These are phyloP conservation scores for Arion vulgaris DNA, from an alignment of 1,140 invertebrate genomes.

Conservation along the genomic window DNA sequence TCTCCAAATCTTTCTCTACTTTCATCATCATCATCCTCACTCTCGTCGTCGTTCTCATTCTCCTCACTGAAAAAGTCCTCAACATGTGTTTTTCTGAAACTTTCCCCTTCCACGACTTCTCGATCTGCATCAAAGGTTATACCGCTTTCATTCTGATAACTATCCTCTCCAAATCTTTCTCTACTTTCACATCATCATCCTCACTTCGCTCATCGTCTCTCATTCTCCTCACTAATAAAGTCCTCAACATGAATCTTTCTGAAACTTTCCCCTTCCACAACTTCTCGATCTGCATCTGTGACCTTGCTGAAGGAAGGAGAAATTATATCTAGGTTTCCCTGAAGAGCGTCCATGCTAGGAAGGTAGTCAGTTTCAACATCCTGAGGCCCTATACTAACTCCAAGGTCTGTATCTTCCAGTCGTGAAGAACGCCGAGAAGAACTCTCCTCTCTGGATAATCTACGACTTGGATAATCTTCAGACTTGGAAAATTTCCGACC, in stretches of 20 bases:
- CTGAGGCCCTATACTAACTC: slow-evolving; percentile 13
- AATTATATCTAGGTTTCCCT: slow-evolving; percentile 60
- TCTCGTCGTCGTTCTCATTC: not conserved
- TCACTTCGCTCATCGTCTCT: not conserved
- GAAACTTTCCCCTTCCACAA: slow-evolving; percentile 60
- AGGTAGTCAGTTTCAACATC: slow-evolving; percentile 67
- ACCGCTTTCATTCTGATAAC: not conserved
- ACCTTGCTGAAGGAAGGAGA: slow-evolving; percentile 38
- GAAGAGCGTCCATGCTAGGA: slow-evolving; percentile 60
- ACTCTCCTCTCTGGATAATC: slow-evolving; percentile 28
- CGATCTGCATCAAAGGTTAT: no score
- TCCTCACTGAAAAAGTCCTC: slow-evolving; percentile 32
- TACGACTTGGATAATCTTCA: slow-evolving; percentile 27
- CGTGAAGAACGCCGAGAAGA: slow-evolving; percentile 8
- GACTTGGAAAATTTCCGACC: slow-evolving; percentile 34
- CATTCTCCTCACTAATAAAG: not conserved
- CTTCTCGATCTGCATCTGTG: slow-evolving; percentile 54
- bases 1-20: not conserved
- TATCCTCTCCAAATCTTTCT: not conserved
- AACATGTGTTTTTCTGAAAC: slow-evolving; percentile 58
- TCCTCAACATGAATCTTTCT: slow-evolving; percentile 56
- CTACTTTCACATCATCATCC: not conserved
- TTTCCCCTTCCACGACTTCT: not conserved
- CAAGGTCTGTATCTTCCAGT: not conserved
- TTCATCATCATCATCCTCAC: not conserved